Evolutionary conservation across 2,113 vertebrate species (phyloP).

Genomic region (Trematocara nigrifrons): DNA sequence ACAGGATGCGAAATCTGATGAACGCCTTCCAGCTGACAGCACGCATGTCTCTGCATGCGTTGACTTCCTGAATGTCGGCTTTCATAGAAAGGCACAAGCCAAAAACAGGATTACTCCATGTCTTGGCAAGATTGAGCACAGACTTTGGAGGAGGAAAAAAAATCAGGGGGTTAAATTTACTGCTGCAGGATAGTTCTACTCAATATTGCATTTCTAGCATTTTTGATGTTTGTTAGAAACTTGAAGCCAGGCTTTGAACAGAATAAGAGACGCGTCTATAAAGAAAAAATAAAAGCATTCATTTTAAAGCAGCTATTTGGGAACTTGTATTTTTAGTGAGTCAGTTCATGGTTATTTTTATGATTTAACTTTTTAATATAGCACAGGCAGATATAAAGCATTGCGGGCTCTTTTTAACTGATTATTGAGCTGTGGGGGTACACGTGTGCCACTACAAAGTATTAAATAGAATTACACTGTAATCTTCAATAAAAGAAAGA

Average conservation of each 20-base stretch:
- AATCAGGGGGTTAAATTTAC: not conserved
- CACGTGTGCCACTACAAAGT: not conserved
- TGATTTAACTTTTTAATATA: not conserved
- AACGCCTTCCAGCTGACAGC: conserved; percentile 54
- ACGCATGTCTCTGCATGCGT: conserved; percentile 10
- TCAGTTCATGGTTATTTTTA: not conserved
- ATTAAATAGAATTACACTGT: not conserved
- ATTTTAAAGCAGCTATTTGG: not conserved
- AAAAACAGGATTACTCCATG: conserved; percentile 58
- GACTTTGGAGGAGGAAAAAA: not conserved
- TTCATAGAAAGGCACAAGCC: conserved; percentile 30
- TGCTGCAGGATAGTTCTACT: not conserved
- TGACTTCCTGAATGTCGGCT: conserved; percentile 28
- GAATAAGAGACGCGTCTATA: not conserved
- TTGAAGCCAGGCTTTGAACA: not conserved
- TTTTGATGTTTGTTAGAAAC: not conserved
- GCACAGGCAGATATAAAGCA: not conserved
- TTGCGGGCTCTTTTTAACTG: not conserved
- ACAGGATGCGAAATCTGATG: conserved; percentile 36
- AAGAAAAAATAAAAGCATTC: not conserved
- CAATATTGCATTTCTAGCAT: not conserved
- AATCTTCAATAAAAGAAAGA: not conserved
- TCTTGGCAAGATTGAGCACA: conserved; percentile 30
- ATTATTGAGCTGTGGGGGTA: not conserved
- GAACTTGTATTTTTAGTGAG: not conserved